Conservation (phyloP, 2,113 vertebrate species). For the Oostethus manadensis region DNA sequence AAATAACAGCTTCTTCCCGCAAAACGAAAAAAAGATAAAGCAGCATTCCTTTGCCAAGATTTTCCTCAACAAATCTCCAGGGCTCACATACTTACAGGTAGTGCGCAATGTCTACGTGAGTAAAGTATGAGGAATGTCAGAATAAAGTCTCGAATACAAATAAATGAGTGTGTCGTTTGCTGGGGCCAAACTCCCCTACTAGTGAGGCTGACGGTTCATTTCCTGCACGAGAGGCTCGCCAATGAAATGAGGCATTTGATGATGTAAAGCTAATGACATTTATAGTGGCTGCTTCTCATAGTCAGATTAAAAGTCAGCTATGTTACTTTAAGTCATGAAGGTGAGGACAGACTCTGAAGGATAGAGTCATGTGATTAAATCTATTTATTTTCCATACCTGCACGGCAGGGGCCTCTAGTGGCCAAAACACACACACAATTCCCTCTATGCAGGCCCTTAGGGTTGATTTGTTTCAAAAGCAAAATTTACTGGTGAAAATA, state of each 20-base stretch:
- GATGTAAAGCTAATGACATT: constrained; percentile 51
- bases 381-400: background rate
- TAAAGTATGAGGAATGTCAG: constrained; percentile 40
- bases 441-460: too few relatives aligned
- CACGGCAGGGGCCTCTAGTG: constrained; percentile 36
- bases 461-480: too few relatives aligned
- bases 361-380: constrained; percentile 21
- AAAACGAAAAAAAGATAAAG: constrained; percentile 49
- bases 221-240: constrained; percentile 44
- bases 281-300: constrained; percentile 30
- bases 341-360: constrained; percentile 36
- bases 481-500: too few relatives aligned
- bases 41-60: constrained; percentile 37
- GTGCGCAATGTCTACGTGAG: constrained; percentile 57
- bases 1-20: constrained; percentile 41
- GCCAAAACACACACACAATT: background rate
- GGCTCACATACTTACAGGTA: constrained; percentile 54
- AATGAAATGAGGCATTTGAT: constrained; percentile 57
- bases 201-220: constrained; percentile 54
- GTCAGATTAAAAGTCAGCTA: constrained; percentile 37
- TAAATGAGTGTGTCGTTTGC: constrained; percentile 56
- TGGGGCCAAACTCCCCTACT: constrained; percentile 46
- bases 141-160: constrained; percentile 40
- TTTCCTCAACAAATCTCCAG: constrained; percentile 40
- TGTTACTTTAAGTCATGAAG: constrained; percentile 35